Evolutionary conservation across 37 sponge, comb jelly and placozoan species (phyloP), one percentile per base, ranked within the genome.

Genomic region (Ianthella basta): DNA sequence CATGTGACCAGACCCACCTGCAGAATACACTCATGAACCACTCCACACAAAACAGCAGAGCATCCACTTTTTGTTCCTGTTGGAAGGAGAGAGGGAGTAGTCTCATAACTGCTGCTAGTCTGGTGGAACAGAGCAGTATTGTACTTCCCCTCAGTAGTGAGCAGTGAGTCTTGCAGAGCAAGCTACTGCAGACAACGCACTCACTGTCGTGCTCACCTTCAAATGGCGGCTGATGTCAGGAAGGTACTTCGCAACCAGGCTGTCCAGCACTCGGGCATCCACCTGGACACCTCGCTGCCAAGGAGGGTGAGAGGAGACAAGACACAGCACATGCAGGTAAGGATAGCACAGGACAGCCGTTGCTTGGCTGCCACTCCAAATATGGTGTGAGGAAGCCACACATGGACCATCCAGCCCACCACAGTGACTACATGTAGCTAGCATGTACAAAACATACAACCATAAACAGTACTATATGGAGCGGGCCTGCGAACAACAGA

Each of bases 1-100:
- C 32, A 15, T 53, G 64, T 61, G 64, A 27, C 25, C 56, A 16
- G 5, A 61, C 89, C 24, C 50, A 92, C 90, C 95, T 87, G 44
- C 91, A 84, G 86, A 87, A 96, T n/a, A 92, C 77, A 70, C 96
- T 93, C 92, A 96, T 91, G 84, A 91, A 96, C 96, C 96, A 96
- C 59, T 96, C 96, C 1, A 94, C 89, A 55, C 91, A 92, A 80
- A 92, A 96, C 60, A 96, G 89, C 21, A 91, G 72, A 0, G 94
- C 84, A 35, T 96, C 94, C 54, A 96, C 72, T 0, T 75, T 75
- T 18, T 75, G 78, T 1, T 24, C 44, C 78, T 81, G 59, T 34
- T 69, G 50, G 50, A 14, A 44, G 3, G 50, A 44, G 20, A 85
- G 89, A 2, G 89, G 89, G 19, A 85, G 86, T 59, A 81, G 83